These are phyloP conservation scores for Hormiphora californensis DNA, from an alignment of 37 sponge, comb jelly and placozoan species.

Conservation along the genomic window DNA sequence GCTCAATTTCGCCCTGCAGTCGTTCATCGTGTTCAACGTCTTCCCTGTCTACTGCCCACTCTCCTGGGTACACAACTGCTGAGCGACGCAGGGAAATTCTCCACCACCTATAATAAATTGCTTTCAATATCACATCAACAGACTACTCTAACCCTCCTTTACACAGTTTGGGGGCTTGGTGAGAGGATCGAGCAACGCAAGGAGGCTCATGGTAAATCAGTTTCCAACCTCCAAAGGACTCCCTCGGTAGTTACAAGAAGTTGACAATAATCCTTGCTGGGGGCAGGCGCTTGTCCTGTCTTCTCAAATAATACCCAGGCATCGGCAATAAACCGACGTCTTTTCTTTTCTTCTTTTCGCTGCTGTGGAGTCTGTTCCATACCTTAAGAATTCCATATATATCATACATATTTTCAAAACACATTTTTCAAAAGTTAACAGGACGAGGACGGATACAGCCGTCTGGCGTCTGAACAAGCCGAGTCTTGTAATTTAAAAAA, in stretches of 20 bases:
- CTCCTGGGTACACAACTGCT: conserved; percentile 46
- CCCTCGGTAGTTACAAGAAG: conserved; percentile 81
- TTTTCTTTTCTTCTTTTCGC: conserved; percentile 11
- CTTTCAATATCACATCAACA: no score
- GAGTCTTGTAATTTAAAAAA: no score
- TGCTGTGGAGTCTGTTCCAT: conserved; percentile 22
- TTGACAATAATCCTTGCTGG: conserved; percentile 85
- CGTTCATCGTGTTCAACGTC: conserved; percentile 24
- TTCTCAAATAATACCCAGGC: conserved; percentile 68
- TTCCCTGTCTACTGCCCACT: conserved; percentile 29
- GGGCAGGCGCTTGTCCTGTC: conserved; percentile 71
- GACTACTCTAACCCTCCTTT: no score
- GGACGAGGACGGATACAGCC: no score
- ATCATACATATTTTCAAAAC: no score
- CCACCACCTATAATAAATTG: conserved; percentile 17
- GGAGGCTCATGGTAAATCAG: no score
- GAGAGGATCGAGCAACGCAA: no score
- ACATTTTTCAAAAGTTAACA: no score
- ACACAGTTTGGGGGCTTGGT: no score
- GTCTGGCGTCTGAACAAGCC: no score
- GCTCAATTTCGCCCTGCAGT: conserved; percentile 3
- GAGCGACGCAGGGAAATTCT: conserved; percentile 10
- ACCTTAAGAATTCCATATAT: no score
- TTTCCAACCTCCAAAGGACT: conserved; percentile 76
- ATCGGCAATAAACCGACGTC: conserved; percentile 38